These are phyloP conservation scores for Adelges cooleyi DNA, from an alignment of 1,140 invertebrate genomes.

Conservation along the genomic window DNA sequence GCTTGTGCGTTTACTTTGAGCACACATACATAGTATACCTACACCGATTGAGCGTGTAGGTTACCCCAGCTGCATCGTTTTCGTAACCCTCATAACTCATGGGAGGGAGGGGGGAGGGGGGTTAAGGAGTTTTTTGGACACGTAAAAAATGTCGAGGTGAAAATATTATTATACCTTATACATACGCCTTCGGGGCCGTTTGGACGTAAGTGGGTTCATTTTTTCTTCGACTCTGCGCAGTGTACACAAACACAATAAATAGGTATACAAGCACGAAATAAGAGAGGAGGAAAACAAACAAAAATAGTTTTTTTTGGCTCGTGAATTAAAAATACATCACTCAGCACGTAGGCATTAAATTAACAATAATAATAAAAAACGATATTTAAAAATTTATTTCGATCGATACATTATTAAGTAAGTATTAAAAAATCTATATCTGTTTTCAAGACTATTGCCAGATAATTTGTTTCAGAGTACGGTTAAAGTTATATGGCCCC, in stretches of 20 bases:
- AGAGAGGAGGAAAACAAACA: neutral
- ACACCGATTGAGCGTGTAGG: neutral
- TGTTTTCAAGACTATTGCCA: too few species aligned
- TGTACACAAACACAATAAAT: neutral
- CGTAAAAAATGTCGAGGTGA: neutral
- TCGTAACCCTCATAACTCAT: slow-evolving; percentile 13
- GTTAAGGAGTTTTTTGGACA: neutral
- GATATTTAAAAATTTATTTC: too few species aligned
- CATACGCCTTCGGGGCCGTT: slow-evolving; percentile 8
- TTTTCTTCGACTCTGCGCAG: neutral
- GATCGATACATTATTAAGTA: too few species aligned
- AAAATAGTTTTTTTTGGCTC: neutral
- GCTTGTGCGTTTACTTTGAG: neutral
- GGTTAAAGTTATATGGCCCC: too few species aligned
- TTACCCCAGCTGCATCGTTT: slow-evolving; percentile 6
- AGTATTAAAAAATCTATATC: too few species aligned
- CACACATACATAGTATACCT: neutral
- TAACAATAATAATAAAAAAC: too few species aligned
- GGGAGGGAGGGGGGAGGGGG: neutral
- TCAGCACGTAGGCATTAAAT: too few species aligned
- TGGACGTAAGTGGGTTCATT: slow-evolving; percentile 20
- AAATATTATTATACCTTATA: slow-evolving; percentile 1
- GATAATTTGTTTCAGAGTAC: too few species aligned
- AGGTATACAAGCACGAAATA: neutral
- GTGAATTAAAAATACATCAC: slow-evolving; percentile 17